Percentiles rank a stretch among this genome's conserved stretches.
phyloP scores from a whole-genome alignment of 1,140 invertebrate genomes.

The Daktulosphaira vitifoliae region DNA sequence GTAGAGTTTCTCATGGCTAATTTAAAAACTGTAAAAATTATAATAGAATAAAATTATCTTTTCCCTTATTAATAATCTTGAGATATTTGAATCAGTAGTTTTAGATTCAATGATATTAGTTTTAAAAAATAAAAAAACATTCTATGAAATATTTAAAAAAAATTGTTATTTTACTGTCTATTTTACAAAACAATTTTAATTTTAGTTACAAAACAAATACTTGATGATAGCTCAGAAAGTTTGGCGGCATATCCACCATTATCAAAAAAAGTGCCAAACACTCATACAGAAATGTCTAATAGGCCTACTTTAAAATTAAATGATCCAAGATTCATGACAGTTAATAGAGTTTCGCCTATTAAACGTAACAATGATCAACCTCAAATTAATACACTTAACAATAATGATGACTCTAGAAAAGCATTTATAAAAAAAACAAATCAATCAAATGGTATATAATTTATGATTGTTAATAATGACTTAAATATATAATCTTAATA shows the following conservation, averaged over 20 bases:
- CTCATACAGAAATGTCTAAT: background rate
- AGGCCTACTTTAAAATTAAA: background rate
- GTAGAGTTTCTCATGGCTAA: too few relatives aligned
- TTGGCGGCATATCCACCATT: slow-evolving; percentile 17
- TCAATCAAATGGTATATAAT: background rate
- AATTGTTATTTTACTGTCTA: too few relatives aligned
- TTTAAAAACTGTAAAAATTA: too few relatives aligned
- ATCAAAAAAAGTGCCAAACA: slow-evolving; percentile 29
- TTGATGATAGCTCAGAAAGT: slow-evolving; percentile 9
- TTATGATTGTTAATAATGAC: too few relatives aligned
- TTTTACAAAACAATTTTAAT: too few relatives aligned
- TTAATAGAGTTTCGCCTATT: background rate
- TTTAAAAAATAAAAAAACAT: too few relatives aligned
- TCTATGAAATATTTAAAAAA: too few relatives aligned
- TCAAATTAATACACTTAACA: slow-evolving; percentile 20
- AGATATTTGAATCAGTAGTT: too few relatives aligned
- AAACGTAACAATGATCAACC: slow-evolving; percentile 28
- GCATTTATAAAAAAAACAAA: slow-evolving; percentile 5
- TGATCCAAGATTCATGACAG: background rate
- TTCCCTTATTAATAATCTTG: too few relatives aligned
- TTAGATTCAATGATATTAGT: too few relatives aligned
- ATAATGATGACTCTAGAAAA: background rate
- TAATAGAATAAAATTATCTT: too few relatives aligned
- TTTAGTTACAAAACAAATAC: background rate
- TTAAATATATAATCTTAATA: too few relatives aligned